A percentile compares a stretch with the other conserved stretches of the same genome.
Evolutionary conservation across 1,140 invertebrate species (phyloP).

Genomic region (Drosophila rhopaloa): DNA sequence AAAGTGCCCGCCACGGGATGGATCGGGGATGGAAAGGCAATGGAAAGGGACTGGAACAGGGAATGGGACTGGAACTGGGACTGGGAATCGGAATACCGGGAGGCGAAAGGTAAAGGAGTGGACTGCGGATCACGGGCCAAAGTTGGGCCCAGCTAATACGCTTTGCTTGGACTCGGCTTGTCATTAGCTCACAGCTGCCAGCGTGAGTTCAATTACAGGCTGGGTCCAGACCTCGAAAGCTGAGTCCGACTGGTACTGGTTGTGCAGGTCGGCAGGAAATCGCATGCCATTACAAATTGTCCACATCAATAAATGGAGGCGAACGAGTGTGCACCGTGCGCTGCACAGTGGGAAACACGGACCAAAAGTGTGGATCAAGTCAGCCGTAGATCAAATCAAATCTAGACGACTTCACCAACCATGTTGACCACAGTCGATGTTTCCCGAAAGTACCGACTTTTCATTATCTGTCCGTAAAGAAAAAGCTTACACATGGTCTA

Average conservation of each 20-base stretch:
- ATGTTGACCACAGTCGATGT: too few species aligned
- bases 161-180: constrained; percentile 70
- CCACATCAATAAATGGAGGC: constrained; percentile 78
- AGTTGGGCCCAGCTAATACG: constrained; percentile 49
- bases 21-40: constrained; percentile 3
- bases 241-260: constrained; percentile 13
- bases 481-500: too few species aligned
- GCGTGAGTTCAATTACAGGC: constrained; percentile 75
- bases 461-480: too few species aligned
- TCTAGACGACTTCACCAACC: too few species aligned
- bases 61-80: background rate
- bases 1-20: constrained; percentile 61
- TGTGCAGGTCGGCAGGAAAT: constrained; percentile 68
- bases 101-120: background rate
- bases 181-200: constrained; percentile 79
- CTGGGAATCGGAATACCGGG: too few species aligned
- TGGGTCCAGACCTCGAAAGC: constrained; percentile 30
- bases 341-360: constrained; percentile 1
- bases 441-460: too few species aligned
- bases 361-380: background rate
- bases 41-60: constrained; percentile 1
- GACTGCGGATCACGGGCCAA: constrained; percentile 24
- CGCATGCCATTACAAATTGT: constrained; percentile 81
- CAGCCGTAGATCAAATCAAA: background rate
- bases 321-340: constrained; percentile 40